Evolutionary conservation across 1,140 invertebrate species (phyloP).

Genomic region (Galendromus occidentalis): DNA sequence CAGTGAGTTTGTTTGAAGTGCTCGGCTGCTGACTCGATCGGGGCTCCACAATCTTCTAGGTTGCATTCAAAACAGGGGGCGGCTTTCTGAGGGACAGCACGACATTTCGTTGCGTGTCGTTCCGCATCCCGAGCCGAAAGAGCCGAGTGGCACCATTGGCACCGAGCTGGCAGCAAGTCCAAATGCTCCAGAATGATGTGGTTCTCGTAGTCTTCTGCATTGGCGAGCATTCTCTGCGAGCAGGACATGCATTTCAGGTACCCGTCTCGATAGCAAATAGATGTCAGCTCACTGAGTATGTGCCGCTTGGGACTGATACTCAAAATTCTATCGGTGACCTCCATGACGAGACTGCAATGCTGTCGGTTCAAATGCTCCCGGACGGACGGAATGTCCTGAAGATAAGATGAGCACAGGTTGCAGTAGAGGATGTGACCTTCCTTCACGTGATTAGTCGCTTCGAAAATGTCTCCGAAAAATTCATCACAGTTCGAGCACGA

Average conservation of each 20-base stretch:
- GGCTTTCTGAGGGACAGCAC: background rate
- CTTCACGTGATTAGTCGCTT: background rate
- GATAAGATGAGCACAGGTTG: background rate
- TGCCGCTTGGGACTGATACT: background rate
- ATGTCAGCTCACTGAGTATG: background rate
- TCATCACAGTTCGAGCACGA: background rate
- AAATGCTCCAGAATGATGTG: background rate
- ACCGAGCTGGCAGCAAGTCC: background rate
- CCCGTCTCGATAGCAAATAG: background rate
- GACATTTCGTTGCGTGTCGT: background rate
- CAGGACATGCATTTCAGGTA: background rate
- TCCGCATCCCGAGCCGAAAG: background rate
- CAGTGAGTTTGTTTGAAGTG: conserved; percentile 7
- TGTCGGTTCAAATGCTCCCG: background rate
- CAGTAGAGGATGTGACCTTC: background rate
- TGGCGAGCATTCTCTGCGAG: background rate
- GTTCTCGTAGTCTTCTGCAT: background rate
- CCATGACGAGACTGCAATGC: background rate
- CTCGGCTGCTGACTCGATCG: background rate
- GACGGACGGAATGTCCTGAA: background rate
- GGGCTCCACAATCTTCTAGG: background rate
- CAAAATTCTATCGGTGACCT: conserved; percentile 3
- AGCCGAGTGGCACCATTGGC: background rate
- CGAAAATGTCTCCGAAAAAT: background rate
- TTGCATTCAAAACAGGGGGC: background rate